Evolutionary conservation across 2,797 vertebrate species (phyloP).

Genomic region (Sciurus vulgaris): DNA sequence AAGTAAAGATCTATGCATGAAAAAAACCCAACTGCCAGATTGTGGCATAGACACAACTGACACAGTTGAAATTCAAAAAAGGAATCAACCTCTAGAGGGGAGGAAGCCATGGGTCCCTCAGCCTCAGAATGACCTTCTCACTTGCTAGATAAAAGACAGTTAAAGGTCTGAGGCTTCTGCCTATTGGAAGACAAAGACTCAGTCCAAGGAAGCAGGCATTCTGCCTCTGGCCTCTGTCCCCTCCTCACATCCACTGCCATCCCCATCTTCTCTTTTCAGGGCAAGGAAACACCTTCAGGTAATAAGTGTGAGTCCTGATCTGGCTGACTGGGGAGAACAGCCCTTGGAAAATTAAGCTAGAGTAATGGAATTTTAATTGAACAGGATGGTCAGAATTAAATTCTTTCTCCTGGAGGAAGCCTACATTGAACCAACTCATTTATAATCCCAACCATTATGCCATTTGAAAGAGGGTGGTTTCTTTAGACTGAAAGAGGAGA

Average conservation of each 20-base stretch:
- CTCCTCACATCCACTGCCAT: background rate
- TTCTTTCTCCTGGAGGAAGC: slow-evolving; percentile 47
- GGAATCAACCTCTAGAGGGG: background rate
- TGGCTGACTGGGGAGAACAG: background rate
- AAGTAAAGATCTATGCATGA: background rate
- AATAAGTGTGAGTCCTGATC: background rate
- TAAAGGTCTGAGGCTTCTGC: background rate
- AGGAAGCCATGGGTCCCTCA: background rate
- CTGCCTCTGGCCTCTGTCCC: background rate
- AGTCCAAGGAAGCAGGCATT: background rate
- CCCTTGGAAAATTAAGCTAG: slow-evolving; percentile 45
- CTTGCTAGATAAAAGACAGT: background rate
- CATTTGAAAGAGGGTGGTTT: slow-evolving; percentile 28
- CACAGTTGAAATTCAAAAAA: slow-evolving; percentile 37
- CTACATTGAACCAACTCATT: slow-evolving; percentile 43
- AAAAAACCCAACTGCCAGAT: background rate
- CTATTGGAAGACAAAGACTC: background rate
- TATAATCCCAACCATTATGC: slow-evolving; percentile 35
- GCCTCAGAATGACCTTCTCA: background rate
- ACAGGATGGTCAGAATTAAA: slow-evolving; percentile 34
- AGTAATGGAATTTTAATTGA: slow-evolving; percentile 68
- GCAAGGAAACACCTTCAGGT: slow-evolving; percentile 22
- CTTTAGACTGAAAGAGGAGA: slow-evolving; percentile 55
- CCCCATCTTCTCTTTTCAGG: too few species aligned
- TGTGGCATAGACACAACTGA: background rate